A percentile compares a stretch with the other conserved stretches of the same genome.
Conservation (phyloP, 30 jellyfish, hydroid and myxozoan genomes). For the Nemopilema nomurai region DNA sequence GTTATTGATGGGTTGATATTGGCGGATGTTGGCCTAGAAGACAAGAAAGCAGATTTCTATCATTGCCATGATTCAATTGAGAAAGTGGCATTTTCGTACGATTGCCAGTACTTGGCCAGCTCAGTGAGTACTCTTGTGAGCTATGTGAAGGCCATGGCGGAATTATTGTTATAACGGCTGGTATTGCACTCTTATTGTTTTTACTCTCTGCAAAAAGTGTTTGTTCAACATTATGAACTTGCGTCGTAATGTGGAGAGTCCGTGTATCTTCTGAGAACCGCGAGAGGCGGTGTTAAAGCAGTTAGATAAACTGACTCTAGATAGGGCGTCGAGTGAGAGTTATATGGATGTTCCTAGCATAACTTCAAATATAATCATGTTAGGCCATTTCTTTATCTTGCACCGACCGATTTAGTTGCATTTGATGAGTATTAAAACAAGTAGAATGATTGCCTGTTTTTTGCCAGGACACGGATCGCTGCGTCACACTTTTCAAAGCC, state of each 20-base stretch:
- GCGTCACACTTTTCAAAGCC: conserved; percentile 73
- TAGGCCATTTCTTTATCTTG: not conserved
- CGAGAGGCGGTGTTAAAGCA: no score
- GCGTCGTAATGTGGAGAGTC: no score
- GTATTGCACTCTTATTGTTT: no score
- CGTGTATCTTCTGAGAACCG: no score
- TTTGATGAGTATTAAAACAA: not conserved
- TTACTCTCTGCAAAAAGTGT: no score
- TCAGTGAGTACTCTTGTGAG: conserved; percentile 80
- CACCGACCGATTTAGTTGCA: not conserved
- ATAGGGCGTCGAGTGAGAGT: no score
- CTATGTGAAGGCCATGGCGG: no score
- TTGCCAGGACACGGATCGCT: conserved; percentile 67
- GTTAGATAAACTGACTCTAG: no score
- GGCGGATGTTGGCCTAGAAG: conserved; percentile 58
- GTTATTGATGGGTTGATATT: conserved; percentile 69
- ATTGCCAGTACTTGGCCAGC: conserved; percentile 70
- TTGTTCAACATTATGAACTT: no score
- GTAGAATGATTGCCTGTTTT: not conserved
- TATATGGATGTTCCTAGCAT: no score
- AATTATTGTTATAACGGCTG: no score
- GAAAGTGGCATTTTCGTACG: conserved; percentile 65
- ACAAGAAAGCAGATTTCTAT: conserved; percentile 37
- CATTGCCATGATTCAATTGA: conserved; percentile 63
- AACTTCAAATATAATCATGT: no score